These are phyloP conservation scores for Mylabris sibirica DNA, from an alignment of 2,888 invertebrate species.

Conservation along the genomic window DNA sequence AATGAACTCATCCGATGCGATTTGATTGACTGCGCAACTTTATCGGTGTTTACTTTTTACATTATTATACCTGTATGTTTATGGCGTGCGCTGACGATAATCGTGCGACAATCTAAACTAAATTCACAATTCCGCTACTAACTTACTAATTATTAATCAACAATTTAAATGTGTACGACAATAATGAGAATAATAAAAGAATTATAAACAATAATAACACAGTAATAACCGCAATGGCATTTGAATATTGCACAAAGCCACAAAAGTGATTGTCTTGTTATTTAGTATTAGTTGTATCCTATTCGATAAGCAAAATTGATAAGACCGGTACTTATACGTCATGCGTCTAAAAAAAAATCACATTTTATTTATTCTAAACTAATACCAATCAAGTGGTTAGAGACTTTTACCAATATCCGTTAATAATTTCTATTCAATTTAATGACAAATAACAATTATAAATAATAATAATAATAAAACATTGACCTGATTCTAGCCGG, in stretches of 20 bases:
- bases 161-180: not conserved
- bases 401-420: constrained; percentile 2
- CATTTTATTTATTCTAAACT: constrained; percentile 1
- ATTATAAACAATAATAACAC: not conserved
- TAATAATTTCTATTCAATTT: not conserved
- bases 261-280: constrained; percentile 2
- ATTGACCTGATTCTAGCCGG: constrained; percentile 4
- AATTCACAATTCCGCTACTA: no score
- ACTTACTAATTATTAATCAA: not conserved
- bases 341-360: not conserved
- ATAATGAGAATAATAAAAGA: not conserved
- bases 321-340: not conserved
- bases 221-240: not conserved
- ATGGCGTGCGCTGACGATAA: no score
- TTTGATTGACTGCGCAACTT: no score
- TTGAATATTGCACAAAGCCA: constrained; percentile 1
- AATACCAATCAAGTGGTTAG: not conserved
- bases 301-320: not conserved
- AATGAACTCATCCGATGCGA: no score
- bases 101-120: no score
- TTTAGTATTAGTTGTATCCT: not conserved
- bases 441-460: no score
- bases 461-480: not conserved
- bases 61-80: no score
- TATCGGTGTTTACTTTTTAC: no score